phyloP scores from a whole-genome alignment of 2,113 vertebrate species.

The Emydocephalus ijimae region DNA sequence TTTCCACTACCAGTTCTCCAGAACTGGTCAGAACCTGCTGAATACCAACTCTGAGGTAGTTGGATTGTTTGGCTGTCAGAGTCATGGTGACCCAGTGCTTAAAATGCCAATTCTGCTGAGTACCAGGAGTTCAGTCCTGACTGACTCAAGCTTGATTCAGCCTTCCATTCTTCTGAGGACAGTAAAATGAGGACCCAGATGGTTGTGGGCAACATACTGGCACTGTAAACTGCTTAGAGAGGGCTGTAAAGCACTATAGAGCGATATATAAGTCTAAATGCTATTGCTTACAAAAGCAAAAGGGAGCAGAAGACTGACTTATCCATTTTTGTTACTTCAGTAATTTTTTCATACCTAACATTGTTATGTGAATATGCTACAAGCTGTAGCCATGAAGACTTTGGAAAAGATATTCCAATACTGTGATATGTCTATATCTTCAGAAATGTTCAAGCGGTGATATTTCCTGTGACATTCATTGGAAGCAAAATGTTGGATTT shows the following conservation, averaged over 20 bases:
- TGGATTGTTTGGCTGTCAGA: background rate
- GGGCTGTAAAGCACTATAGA: background rate
- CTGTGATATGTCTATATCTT: background rate
- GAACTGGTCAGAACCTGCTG: too few relatives aligned
- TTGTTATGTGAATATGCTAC: background rate
- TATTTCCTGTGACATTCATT: background rate
- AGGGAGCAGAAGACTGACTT: background rate
- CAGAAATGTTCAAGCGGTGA: background rate
- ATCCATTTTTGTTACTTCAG: background rate
- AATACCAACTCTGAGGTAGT: background rate
- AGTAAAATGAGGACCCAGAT: background rate
- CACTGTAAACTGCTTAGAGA: background rate
- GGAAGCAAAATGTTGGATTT: background rate
- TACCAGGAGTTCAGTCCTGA: background rate
- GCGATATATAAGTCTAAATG: background rate
- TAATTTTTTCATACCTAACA: background rate
- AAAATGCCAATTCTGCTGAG: background rate
- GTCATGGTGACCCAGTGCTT: background rate
- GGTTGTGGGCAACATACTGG: background rate
- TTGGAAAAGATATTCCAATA: background rate
- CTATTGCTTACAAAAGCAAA: background rate
- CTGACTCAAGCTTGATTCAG: background rate
- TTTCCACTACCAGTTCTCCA: too few relatives aligned
- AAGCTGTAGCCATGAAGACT: background rate
- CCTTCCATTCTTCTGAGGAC: background rate